phyloP scores from a whole-genome alignment of 2,797 vertebrate genomes.

The Dendrocincla tyrannina region DNA sequence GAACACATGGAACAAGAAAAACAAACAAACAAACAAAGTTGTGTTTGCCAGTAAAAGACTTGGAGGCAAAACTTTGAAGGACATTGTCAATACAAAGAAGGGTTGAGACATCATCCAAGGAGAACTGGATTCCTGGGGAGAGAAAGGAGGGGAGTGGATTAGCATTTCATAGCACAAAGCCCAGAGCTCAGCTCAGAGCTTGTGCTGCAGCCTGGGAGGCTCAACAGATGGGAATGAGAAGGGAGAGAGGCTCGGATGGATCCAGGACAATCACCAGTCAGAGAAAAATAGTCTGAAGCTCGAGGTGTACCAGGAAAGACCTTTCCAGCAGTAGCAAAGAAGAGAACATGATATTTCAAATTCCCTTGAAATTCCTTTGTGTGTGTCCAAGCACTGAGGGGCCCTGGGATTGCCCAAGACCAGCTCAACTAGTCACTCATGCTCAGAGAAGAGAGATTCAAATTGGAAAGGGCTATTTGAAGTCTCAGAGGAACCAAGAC shows the following conservation, averaged over 20 bases:
- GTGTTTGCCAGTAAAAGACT: not conserved
- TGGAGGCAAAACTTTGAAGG: not conserved
- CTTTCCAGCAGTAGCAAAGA: not conserved
- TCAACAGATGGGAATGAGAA: not conserved
- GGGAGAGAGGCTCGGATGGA: not conserved
- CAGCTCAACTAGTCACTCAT: not conserved
- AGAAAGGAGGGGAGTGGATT: not conserved
- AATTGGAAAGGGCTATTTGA: not conserved
- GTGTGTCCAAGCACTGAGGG: not conserved
- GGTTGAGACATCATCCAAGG: not conserved
- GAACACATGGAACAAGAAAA: not conserved
- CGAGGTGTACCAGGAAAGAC: not conserved
- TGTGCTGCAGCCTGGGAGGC: not conserved
- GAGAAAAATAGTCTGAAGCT: not conserved
- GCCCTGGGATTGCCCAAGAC: not conserved
- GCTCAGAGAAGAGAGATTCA: not conserved
- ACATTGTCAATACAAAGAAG: not conserved
- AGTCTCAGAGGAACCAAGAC: not conserved
- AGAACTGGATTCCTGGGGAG: not conserved
- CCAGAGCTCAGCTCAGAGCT: rapidly evolving
- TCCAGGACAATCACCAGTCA: not conserved
- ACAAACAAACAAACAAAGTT: not conserved
- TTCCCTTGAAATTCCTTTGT: not conserved
- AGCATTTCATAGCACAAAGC: not conserved
- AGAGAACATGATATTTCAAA: not conserved